phyloP scores from a whole-genome alignment of 2,797 vertebrate genomes.

The Silurus aristotelis region DNA sequence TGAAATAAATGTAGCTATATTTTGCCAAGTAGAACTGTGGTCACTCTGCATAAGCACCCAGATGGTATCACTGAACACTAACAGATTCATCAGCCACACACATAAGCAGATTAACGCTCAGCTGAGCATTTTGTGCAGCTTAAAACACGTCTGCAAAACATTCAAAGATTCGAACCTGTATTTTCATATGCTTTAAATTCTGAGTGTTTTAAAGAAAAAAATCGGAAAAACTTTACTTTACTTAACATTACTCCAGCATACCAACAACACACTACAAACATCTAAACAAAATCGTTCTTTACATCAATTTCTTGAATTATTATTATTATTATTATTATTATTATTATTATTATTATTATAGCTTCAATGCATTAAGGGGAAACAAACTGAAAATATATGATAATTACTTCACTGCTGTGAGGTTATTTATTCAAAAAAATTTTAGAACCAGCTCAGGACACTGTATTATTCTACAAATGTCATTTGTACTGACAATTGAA shows the following conservation, averaged over 20 bases:
- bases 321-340: too few species aligned
- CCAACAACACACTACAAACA: background rate
- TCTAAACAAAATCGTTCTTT: background rate
- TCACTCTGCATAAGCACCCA: constrained; percentile 45
- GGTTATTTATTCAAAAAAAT: background rate
- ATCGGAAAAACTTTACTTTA: background rate
- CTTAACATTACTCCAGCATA: background rate
- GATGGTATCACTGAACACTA: constrained; percentile 45
- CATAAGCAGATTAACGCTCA: constrained; percentile 53
- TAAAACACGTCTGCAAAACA: constrained; percentile 36
- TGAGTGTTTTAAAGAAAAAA: constrained; percentile 28
- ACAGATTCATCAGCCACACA: constrained; percentile 44
- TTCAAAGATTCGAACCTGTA: constrained; percentile 44
- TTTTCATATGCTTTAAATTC: constrained; percentile 55
- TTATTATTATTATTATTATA: too few species aligned
- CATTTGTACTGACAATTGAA: too few species aligned
- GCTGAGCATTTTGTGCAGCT: constrained; percentile 44
- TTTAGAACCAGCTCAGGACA: background rate
- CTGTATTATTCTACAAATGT: background rate
- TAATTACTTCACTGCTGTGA: background rate
- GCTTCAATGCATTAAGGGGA: too few species aligned
- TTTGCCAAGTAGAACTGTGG: constrained; percentile 37
- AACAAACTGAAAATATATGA: background rate
- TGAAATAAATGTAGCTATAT: constrained; percentile 45
- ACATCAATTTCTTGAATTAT: background rate